Base-by-base conservation (phyloP, 1,140 invertebrate genomes). In the Popillia japonica region DNA sequence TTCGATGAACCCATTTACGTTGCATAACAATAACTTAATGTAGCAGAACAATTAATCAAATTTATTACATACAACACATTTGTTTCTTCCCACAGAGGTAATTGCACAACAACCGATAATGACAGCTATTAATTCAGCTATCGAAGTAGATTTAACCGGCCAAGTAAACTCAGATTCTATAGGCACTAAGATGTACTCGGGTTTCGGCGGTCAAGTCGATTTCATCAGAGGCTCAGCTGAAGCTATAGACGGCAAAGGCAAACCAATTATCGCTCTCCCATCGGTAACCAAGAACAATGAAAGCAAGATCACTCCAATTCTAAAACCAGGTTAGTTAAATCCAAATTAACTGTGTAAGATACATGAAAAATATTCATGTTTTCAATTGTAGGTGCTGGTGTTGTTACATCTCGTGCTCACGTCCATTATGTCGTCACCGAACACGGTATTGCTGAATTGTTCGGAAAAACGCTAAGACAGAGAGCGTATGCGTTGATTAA, bases 121-220 rank as follows among this genome's bases (percentile, higher is more conserved):
- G 92, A 98, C 96, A 0, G 96, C 97, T 17, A 98, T 99, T 81
- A 99, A 99, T 88, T 98, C 96, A 0, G 97, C 95, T 86, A 97
- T 99, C 82, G 97, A 99, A 88, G 93, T 99, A 0, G 97, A 99
- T 87, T 88, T 99, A n/a, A 98, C 96, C 1, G 97, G 97, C 0
- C 97, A 99, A 88, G 92, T 99, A 2, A 92, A 92, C 77, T 93
- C 96, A 0, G 97, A 99, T 84, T 98, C 96, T 74, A 98, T 99
- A 84, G 96, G 95, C 76, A 94, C 95, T 3, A 90, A 93, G 72
- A 96, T 98, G 92, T 98, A 94, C 85, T 98, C 96, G 8, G 97
- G 96, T 10, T 95, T 95, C 81, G 96, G 96, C 41, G 97, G 96
- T 0, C 96, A 98, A 86, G 92, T 98, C n/a, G 97, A 99, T 88